These are phyloP conservation scores for Glossophaga mutica DNA, from an alignment of 2,797 vertebrate species.

Conservation along the genomic window DNA sequence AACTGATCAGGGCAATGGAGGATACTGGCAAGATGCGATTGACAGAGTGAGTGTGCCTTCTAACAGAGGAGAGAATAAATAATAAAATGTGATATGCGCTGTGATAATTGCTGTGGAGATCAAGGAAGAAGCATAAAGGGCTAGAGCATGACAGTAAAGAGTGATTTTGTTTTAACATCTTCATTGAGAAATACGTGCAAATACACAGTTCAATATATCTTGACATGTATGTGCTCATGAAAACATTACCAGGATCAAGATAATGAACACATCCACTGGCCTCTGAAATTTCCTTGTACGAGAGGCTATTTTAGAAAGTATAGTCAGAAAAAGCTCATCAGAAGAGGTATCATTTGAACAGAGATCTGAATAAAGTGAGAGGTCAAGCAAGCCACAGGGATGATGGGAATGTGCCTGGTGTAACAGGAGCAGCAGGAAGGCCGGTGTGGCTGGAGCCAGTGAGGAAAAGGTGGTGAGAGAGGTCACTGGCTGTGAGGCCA, in stretches of 20 bases:
- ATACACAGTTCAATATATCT: neutral
- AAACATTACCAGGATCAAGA: neutral
- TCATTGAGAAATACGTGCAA: neutral
- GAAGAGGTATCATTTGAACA: neutral
- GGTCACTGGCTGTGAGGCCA: rapidly evolving
- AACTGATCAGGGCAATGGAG: neutral
- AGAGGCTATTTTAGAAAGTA: neutral
- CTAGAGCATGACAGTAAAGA: neutral
- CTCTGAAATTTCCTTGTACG: neutral
- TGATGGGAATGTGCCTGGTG: neutral
- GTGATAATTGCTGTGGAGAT: neutral
- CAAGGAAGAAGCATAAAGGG: neutral
- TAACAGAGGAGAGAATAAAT: neutral
- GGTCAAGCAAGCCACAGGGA: neutral
- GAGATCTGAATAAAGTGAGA: neutral
- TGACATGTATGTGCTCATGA: neutral
- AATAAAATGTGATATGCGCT: neutral
- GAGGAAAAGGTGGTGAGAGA: neutral
- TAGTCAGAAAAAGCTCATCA: neutral
- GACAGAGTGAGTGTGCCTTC: neutral
- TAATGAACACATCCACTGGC: neutral
- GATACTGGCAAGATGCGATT: neutral
- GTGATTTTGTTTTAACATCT: neutral
- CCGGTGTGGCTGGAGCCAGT: neutral
- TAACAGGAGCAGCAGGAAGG: neutral